phyloP scores from a whole-genome alignment of 2,888 invertebrate species.

The Torymus texanus region DNA sequence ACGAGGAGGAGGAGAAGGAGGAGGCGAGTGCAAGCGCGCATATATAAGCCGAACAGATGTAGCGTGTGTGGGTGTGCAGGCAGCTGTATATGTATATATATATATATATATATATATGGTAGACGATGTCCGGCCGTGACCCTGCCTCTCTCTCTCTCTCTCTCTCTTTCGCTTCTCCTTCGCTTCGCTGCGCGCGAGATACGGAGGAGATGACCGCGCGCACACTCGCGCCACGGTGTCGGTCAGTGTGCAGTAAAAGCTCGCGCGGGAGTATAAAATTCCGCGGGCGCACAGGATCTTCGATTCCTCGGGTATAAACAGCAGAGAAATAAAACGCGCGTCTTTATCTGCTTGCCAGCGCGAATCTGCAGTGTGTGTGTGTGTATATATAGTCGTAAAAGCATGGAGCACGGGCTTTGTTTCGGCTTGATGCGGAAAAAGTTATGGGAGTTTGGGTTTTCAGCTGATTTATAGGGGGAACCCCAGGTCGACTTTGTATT shows the following conservation, averaged over 20 bases:
- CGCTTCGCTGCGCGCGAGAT: constrained; percentile 55
- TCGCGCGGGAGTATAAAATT: constrained; percentile 23
- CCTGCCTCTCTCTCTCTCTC: constrained; percentile 64
- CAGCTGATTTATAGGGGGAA: no score
- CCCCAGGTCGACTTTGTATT: no score
- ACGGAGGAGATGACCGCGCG: constrained; percentile 6
- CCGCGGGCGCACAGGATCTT: not conserved
- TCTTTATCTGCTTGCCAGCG: no score
- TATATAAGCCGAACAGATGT: constrained; percentile 36
- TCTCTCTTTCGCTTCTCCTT: constrained; percentile 53
- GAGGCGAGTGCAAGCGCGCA: constrained; percentile 31
- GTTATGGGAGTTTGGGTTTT: no score
- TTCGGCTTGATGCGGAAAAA: not conserved
- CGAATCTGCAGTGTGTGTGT: not conserved
- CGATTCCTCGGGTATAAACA: not conserved
- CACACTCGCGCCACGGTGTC: not conserved
- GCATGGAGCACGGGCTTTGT: not conserved
- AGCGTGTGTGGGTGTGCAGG: constrained; percentile 48
- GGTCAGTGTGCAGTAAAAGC: constrained; percentile 28
- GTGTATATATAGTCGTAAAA: constrained; percentile 4
- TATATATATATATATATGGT: constrained; percentile 54
- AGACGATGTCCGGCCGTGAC: constrained; percentile 75
- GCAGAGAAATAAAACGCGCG: not conserved
- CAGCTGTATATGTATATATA: constrained; percentile 63
- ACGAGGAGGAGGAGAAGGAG: no score